Conservation (phyloP, 2,888 invertebrate genomes). For the Patella pellucida region DNA sequence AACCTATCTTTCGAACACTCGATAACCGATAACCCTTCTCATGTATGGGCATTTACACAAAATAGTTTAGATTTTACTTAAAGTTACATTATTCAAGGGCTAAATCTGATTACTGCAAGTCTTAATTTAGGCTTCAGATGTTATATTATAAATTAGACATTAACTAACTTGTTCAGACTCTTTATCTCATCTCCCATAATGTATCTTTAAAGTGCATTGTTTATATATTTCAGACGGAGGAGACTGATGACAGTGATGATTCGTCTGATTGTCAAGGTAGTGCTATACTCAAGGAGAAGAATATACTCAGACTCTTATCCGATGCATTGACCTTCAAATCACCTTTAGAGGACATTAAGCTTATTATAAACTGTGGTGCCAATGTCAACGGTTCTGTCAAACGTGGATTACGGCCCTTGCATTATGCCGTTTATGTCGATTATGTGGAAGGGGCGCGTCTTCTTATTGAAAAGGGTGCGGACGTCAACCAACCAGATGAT, state of each 20-base stretch:
- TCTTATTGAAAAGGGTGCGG: conserved; percentile 78
- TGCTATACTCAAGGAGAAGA: neutral
- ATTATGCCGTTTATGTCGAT: conserved; percentile 93
- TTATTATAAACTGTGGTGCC: conserved; percentile 84
- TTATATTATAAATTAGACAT: too few relatives aligned
- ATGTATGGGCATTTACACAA: too few relatives aligned
- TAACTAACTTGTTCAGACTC: too few relatives aligned
- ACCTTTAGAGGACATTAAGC: conserved; percentile 87
- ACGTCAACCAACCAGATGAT: conserved; percentile 80
- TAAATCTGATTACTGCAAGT: too few relatives aligned
- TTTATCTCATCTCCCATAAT: too few relatives aligned
- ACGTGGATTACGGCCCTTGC: conserved; percentile 88
- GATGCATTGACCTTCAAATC: conserved; percentile 92
- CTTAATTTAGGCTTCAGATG: too few relatives aligned
- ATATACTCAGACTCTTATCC: conserved; percentile 79
- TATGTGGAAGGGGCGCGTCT: conserved; percentile 82
- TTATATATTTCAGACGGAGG: too few relatives aligned
- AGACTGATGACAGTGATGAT: neutral
- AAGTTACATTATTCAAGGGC: too few relatives aligned
- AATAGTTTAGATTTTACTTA: too few relatives aligned
- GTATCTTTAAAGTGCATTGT: too few relatives aligned
- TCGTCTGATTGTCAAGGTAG: neutral
- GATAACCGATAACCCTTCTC: too few relatives aligned
- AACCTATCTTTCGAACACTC: too few relatives aligned
- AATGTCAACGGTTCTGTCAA: conserved; percentile 84